Base-by-base conservation (phyloP, 1,140 invertebrate species). In the Pseudachorutes palmiensis region DNA sequence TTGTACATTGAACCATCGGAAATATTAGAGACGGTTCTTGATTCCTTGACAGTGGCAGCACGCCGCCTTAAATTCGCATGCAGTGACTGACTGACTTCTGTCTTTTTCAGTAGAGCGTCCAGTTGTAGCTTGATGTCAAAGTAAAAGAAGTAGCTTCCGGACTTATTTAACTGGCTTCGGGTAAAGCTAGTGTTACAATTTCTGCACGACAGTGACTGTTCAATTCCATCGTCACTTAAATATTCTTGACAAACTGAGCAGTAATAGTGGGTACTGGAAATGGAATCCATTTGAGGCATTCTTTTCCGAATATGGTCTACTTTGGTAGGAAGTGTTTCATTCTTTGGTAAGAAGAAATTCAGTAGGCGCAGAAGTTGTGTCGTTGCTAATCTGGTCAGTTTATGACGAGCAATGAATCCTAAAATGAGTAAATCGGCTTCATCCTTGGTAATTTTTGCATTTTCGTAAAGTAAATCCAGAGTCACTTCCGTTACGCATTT, bases 141-240 rank as follows among this genome's bases (percentile, higher is more conserved):
- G 24, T 2, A 16, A 24, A 51, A n/a, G 28, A 67, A 67, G 48
- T 51, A 67, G 14, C 36, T 62, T 49, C 66, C 66, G 29, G 2
- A 32, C 2, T 62, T 29, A n/a, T 2, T 2, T 2, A 67, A 28
- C 9, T 67, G 16, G 2, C 22, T 24, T 1, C 16, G 9, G 19
- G 2, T 29, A 19, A 67, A 19, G 9, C 22, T 16, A 30, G 9
- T 22, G 1, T 67, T 30, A 30, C 68, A 69, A 32, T 31, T n/a
- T 14, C 0, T 26, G 28, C 57, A 60, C 19, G 29, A 22, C 5
- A 24, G 0, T 5, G 32, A 2, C 1, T 31, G 12, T 26, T 41
- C 68, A n/a, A n/a, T n/a, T n/a, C n/a, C n/a, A n/a, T n/a, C n/a
- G n/a, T n/a, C n/a, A n/a, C n/a, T n/a, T 2, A 69, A 1, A 45